Evolutionary conservation across 1,140 invertebrate species (phyloP).

Genomic region (Ericerus pela): DNA sequence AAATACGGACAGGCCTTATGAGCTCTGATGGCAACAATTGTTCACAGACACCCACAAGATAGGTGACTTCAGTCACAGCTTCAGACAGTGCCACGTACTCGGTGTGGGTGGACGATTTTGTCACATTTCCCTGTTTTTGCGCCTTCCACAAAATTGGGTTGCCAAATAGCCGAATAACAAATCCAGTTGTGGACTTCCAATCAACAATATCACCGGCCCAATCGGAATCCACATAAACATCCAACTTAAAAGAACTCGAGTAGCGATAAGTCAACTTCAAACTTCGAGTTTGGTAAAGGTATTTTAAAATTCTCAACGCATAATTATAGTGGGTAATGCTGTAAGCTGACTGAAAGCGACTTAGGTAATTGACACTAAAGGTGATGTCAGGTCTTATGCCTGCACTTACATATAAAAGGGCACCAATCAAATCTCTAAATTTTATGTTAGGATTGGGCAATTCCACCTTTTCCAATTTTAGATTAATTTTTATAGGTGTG

Average conservation of each 20-base stretch:
- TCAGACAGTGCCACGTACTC: neutral
- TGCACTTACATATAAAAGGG: neutral
- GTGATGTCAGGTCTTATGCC: conserved; percentile 29
- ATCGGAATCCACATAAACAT: neutral
- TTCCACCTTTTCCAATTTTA: neutral
- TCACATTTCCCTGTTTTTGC: neutral
- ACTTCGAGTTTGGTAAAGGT: conserved; percentile 27
- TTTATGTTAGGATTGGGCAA: too few species aligned
- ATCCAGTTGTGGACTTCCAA: neutral
- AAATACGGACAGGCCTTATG: too few species aligned
- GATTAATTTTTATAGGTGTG: conserved; percentile 2
- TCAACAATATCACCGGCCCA: neutral
- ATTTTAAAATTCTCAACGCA: conserved; percentile 28
- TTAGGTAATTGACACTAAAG: conserved; percentile 25
- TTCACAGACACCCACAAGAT: too few species aligned
- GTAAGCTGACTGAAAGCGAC: conserved; percentile 28
- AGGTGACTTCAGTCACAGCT: too few species aligned
- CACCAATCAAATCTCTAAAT: neutral
- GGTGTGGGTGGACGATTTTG: neutral
- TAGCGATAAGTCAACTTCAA: neutral
- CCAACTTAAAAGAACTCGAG: neutral
- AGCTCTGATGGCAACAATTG: too few species aligned
- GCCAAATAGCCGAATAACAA: neutral
- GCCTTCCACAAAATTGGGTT: conserved; percentile 12
- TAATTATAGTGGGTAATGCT: conserved; percentile 27